These are phyloP conservation scores for Amiota mariae DNA, from an alignment of 2,888 invertebrate genomes.

Conservation along the genomic window DNA sequence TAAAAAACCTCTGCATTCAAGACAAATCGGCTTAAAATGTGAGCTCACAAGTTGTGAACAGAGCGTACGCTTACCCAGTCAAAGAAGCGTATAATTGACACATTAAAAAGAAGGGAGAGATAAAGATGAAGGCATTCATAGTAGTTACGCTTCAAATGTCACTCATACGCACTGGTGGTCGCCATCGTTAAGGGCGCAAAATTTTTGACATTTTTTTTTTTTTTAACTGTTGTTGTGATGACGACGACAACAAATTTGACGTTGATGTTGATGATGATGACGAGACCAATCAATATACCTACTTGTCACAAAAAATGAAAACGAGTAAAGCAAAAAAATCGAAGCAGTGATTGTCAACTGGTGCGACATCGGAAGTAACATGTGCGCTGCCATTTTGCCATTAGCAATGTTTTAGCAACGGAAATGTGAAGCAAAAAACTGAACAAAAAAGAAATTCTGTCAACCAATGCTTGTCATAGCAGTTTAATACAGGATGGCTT, in stretches of 20 bases:
- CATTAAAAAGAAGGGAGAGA: neutral
- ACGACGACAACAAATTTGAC: neutral
- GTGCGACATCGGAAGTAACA: neutral
- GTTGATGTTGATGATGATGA: neutral
- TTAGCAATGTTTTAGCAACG: slow-evolving; percentile 26
- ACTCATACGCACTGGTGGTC: slow-evolving; percentile 9
- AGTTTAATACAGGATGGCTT: neutral
- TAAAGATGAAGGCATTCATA: neutral
- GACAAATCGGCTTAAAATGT: too few relatives aligned
- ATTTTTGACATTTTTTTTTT: neutral
- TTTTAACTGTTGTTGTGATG: neutral
- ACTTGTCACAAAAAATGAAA: neutral
- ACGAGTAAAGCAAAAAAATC: neutral
- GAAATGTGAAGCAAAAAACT: slow-evolving; percentile 9
- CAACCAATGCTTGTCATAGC: neutral
- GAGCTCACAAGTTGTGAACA: neutral
- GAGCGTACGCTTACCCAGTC: slow-evolving; percentile 23
- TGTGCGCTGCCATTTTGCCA: slow-evolving; percentile 15
- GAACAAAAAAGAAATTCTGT: neutral
- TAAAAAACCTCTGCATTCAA: too few relatives aligned
- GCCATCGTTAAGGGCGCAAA: neutral
- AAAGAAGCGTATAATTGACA: slow-evolving; percentile 58
- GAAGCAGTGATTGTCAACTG: neutral
- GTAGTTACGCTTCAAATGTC: slow-evolving; percentile 8
- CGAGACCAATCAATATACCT: neutral